Evolutionary conservation across 2,797 vertebrate species (phyloP).

Genomic region (Nannoperca australis): DNA sequence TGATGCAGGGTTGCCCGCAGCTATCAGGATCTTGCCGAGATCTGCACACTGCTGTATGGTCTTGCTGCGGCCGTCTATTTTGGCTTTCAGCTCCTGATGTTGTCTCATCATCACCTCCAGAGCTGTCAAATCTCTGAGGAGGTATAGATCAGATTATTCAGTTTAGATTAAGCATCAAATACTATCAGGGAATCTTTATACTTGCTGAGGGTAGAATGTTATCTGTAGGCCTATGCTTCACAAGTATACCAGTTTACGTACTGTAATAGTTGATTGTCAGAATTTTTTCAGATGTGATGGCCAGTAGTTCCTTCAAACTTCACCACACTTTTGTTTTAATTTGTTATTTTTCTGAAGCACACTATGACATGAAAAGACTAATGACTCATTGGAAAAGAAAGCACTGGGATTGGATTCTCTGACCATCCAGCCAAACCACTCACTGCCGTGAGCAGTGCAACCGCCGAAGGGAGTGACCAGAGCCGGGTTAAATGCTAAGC

Average conservation of each 20-base stretch:
- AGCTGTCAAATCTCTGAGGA: constrained; percentile 89
- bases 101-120: constrained; percentile 93
- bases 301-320: too few species aligned
- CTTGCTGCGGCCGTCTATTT: constrained; percentile 93
- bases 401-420: too few species aligned
- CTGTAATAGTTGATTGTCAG: neutral
- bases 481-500: too few species aligned
- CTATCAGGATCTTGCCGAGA: constrained; percentile 91
- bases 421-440: too few species aligned
- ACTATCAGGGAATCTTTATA: neutral
- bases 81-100: constrained; percentile 93
- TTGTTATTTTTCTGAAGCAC: too few species aligned
- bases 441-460: too few species aligned
- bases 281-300: neutral
- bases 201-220: constrained; percentile 8
- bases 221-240: neutral
- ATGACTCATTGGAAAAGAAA: too few species aligned
- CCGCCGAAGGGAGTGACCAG: too few species aligned
- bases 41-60: constrained; percentile 91
- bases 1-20: constrained; percentile 91
- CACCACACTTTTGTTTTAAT: too few species aligned
- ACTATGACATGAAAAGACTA: too few species aligned
- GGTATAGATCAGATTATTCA: constrained; percentile 17
- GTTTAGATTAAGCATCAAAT: constrained; percentile 9
- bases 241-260: neutral